phyloP scores from a whole-genome alignment of 2,797 vertebrate species.

The Miichthys miiuy region DNA sequence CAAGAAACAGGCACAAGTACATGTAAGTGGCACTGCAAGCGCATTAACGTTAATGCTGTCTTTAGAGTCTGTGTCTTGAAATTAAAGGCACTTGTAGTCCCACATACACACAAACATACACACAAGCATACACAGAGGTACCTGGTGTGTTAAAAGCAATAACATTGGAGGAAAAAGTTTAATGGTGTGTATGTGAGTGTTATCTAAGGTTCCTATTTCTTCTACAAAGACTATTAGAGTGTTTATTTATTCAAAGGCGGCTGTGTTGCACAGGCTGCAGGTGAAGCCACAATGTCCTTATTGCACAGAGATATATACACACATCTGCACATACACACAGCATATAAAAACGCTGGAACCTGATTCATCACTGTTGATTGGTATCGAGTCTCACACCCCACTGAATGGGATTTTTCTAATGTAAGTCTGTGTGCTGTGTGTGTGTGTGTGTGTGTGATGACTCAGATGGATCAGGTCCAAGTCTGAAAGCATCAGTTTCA shows the following conservation, averaged over 20 bases:
- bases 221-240: neutral
- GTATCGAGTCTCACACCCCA: slow-evolving; percentile 9
- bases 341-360: neutral
- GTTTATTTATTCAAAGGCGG: slow-evolving; percentile 13
- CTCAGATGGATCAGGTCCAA: slow-evolving; percentile 18
- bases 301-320: slow-evolving; percentile 5
- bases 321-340: slow-evolving; percentile 7
- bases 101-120: neutral
- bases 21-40: slow-evolving; percentile 27
- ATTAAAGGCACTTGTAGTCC: slow-evolving; percentile 30
- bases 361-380: slow-evolving; percentile 36
- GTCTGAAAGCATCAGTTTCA: slow-evolving; percentile 23
- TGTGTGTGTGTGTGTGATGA: slow-evolving; percentile 8
- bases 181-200: slow-evolving; percentile 6
- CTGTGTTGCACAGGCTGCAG: neutral
- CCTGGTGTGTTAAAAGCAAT: slow-evolving; percentile 19
- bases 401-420: slow-evolving; percentile 21
- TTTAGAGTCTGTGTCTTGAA: slow-evolving; percentile 25
- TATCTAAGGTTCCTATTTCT: slow-evolving; percentile 2
- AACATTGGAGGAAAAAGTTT: slow-evolving; percentile 10
- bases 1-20: slow-evolving; percentile 11
- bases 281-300: neutral
- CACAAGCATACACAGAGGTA: neutral
- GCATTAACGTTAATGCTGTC: slow-evolving; percentile 22
- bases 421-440: slow-evolving; percentile 1